These are phyloP conservation scores for Anagyrus pseudococci DNA, from an alignment of 2,888 invertebrate genomes.

Conservation along the genomic window DNA sequence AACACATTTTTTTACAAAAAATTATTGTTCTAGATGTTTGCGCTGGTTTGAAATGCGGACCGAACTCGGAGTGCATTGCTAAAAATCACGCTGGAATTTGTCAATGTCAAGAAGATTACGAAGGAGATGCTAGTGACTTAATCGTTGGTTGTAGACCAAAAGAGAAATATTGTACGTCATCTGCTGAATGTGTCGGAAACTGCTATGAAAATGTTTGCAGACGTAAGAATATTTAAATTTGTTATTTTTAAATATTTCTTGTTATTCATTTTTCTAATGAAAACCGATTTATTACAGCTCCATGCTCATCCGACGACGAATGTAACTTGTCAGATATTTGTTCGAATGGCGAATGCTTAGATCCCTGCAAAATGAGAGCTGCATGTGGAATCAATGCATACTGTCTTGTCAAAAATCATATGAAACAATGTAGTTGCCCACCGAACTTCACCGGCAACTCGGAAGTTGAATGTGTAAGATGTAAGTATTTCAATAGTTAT, in stretches of 20 bases:
- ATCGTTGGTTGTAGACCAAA: slow-evolving; percentile 77
- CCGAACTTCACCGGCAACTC: slow-evolving; percentile 85
- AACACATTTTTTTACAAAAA: slow-evolving; percentile 1
- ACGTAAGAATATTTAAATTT: slow-evolving; percentile 67
- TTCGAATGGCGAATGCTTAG: slow-evolving; percentile 79
- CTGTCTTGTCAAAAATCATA: slow-evolving; percentile 75
- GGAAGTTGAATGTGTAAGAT: slow-evolving; percentile 83
- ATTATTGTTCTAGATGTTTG: slow-evolving; percentile 77
- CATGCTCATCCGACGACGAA: slow-evolving; percentile 80
- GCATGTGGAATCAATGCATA: slow-evolving; percentile 86
- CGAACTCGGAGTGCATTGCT: slow-evolving; percentile 83
- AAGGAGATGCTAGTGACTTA: slow-evolving; percentile 76
- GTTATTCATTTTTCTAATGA: slow-evolving; percentile 12
- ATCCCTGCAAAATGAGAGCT: slow-evolving; percentile 78
- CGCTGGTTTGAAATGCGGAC: slow-evolving; percentile 78
- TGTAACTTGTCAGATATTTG: slow-evolving; percentile 83
- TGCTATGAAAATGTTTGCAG: slow-evolving; percentile 83
- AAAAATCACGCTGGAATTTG: slow-evolving; percentile 79
- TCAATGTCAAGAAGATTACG: slow-evolving; percentile 78
- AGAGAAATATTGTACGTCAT: slow-evolving; percentile 74
- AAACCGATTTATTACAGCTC: slow-evolving; percentile 63
- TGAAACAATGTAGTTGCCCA: slow-evolving; percentile 83
- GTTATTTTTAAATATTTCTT: slow-evolving; percentile 24
- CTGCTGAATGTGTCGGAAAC: slow-evolving; percentile 77
- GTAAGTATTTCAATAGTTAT: slow-evolving; percentile 63